These are phyloP conservation scores for Paramisgurnus dabryanus DNA, from an alignment of 2,113 vertebrate species.

Conservation along the genomic window DNA sequence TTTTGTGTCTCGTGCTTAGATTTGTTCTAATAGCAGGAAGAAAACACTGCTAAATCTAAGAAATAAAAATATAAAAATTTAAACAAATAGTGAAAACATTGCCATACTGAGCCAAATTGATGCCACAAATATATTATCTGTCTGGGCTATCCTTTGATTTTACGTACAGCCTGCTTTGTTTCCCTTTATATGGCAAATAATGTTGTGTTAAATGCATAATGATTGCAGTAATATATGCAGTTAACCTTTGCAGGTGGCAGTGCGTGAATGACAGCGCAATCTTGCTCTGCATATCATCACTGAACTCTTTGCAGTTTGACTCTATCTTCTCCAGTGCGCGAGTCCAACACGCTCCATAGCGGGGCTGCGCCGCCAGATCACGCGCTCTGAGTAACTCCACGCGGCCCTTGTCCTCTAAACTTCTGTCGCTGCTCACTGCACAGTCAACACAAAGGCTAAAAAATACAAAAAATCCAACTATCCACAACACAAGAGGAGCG, in stretches of 20 bases:
- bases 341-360: conserved; percentile 73
- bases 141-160: no score
- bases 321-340: conserved; percentile 66
- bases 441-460: background rate
- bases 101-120: no score
- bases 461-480: background rate
- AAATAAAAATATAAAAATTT: no score
- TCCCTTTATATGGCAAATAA: no score
- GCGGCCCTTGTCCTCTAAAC: conserved; percentile 48
- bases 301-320: conserved; percentile 66
- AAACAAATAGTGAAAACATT: no score
- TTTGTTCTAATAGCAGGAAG: no score
- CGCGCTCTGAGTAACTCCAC: conserved; percentile 60
- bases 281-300: conserved; percentile 70
- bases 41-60: no score
- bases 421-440: background rate
- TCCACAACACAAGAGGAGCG: background rate
- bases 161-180: no score
- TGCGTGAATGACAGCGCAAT: conserved; percentile 71
- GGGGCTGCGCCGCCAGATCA: conserved; percentile 57
- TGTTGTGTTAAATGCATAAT: no score
- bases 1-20: no score
- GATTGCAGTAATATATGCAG: background rate
- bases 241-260: conserved; percentile 77
- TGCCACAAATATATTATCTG: no score